phyloP scores from a whole-genome alignment of 2,888 invertebrate genomes.

The Xestia ashworthii region DNA sequence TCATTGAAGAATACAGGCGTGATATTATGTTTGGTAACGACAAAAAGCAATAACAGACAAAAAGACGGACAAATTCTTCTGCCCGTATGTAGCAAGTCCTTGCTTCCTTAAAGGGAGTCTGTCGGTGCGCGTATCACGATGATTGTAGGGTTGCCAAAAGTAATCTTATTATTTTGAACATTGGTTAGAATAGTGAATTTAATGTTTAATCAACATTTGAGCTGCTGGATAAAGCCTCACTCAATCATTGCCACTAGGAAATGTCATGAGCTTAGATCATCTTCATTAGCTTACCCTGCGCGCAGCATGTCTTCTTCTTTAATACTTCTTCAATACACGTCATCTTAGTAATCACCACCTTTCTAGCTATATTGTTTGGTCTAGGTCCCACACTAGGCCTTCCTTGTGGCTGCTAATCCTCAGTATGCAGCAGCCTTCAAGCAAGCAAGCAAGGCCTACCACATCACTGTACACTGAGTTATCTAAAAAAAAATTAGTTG shows the following conservation, averaged over 20 bases:
- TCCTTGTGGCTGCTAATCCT: constrained; percentile 25
- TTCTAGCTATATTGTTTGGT: too few species aligned
- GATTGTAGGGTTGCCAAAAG: constrained; percentile 51
- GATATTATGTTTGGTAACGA: constrained; percentile 1
- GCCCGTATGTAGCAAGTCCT: constrained; percentile 55
- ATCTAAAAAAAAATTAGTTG: constrained; percentile 64
- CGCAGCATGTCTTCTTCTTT: too few species aligned
- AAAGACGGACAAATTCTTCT: constrained; percentile 53
- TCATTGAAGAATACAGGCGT: neutral
- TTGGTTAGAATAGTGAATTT: neutral
- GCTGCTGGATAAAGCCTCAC: neutral
- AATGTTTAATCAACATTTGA: neutral
- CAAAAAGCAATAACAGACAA: constrained; percentile 47
- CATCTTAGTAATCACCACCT: too few species aligned
- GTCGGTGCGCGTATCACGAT: constrained; percentile 5
- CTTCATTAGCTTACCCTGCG: too few species aligned
- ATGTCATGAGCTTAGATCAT: neutral
- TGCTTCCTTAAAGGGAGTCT: constrained; percentile 60
- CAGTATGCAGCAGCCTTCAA: constrained; percentile 54
- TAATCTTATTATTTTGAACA: neutral
- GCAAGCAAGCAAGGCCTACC: constrained; percentile 55
- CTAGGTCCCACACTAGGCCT: neutral
- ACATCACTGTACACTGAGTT: constrained; percentile 47
- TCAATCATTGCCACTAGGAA: neutral
- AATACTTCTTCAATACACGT: too few species aligned